A percentile compares a stretch with the other conserved stretches of the same genome.
These are phyloP conservation scores for Sciurus vulgaris DNA, from an alignment of 2,797 vertebrate genomes.

Conservation along the genomic window DNA sequence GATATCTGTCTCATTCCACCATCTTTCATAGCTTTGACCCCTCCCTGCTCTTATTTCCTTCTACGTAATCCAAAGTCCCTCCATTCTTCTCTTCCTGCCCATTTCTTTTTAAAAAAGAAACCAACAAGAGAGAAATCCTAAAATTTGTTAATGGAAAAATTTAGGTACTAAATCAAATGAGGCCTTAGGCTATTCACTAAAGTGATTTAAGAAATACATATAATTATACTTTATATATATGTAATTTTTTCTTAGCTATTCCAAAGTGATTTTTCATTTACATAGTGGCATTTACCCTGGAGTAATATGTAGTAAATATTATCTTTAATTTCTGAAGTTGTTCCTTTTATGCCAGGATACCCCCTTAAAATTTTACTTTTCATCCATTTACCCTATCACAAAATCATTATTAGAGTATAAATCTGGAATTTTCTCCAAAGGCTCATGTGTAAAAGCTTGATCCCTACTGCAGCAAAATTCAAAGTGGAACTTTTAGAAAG, in stretches of 20 bases:
- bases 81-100: background rate
- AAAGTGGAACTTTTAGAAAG: too few species aligned
- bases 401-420: background rate
- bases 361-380: background rate
- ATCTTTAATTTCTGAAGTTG: background rate
- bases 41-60: too few species aligned
- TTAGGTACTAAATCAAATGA: background rate
- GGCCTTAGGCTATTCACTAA: background rate
- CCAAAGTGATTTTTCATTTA: background rate
- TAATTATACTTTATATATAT: background rate
- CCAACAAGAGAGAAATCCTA: background rate
- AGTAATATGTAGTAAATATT: background rate
- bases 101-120: background rate
- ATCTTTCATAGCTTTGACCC: too few species aligned
- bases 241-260: constrained; percentile 14
- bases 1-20: too few species aligned
- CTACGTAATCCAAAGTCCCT: too few species aligned
- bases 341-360: background rate
- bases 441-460: too few species aligned
- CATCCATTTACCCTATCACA: background rate
- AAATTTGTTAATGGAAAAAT: background rate
- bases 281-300: background rate
- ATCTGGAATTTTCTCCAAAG: too few species aligned
- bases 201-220: background rate
- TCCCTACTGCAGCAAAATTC: too few species aligned